Conservation (phyloP, 2,888 invertebrate genomes). For the Belgica antarctica region DNA sequence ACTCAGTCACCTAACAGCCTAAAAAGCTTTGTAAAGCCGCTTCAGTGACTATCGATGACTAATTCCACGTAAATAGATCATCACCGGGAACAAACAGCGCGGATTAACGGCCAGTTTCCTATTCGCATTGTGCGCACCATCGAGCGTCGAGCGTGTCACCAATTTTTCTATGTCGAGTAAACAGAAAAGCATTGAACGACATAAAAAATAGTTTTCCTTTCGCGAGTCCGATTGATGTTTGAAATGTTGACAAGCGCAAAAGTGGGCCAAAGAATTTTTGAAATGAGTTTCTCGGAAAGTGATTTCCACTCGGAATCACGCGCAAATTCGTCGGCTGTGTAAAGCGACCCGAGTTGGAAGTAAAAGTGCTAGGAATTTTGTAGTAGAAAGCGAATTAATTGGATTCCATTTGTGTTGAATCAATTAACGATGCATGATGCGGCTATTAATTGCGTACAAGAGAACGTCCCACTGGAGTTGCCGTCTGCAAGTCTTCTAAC, state of each 20-base stretch:
- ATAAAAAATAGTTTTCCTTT: not conserved
- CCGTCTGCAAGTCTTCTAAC: not conserved
- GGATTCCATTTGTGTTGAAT: slow-evolving; percentile 3
- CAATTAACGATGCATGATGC: slow-evolving; percentile 1
- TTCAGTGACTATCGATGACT: too few relatives aligned
- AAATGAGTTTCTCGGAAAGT: too few relatives aligned
- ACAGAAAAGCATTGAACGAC: too few relatives aligned
- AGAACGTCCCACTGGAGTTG: not conserved
- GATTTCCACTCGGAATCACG: not conserved
- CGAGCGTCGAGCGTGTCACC: too few relatives aligned
- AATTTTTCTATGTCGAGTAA: too few relatives aligned
- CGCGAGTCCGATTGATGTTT: not conserved
- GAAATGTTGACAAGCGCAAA: not conserved
- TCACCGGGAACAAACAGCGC: too few relatives aligned
- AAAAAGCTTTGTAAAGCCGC: too few relatives aligned
- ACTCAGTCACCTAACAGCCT: too few relatives aligned
- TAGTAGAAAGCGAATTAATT: slow-evolving; percentile 5
- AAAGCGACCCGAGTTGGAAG: slow-evolving; percentile 2
- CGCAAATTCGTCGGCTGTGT: too few relatives aligned
- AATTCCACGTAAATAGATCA: too few relatives aligned
- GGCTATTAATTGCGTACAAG: not conserved
- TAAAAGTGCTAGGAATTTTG: not conserved
- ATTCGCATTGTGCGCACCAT: too few relatives aligned
- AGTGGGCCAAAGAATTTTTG: slow-evolving; percentile 15
- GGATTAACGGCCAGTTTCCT: too few relatives aligned